phyloP scores from a whole-genome alignment of 1,140 invertebrate species.

The Cheumatopsyche charites region DNA sequence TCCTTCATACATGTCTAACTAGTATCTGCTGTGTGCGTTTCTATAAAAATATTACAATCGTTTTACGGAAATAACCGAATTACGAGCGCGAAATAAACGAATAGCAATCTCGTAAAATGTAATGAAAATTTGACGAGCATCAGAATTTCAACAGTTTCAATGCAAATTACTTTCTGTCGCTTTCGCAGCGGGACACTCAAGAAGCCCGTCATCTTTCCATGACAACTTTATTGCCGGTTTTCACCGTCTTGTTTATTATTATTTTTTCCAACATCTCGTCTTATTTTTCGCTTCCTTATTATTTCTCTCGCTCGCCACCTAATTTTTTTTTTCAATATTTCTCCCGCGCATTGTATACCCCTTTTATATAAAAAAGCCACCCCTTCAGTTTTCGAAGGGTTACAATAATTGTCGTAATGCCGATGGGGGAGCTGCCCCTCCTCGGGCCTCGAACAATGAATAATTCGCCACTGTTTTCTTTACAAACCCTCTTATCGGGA shows the following conservation, averaged over 20 bases:
- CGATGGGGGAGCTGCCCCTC: slow-evolving; percentile 9
- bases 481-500: background rate
- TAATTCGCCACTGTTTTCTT: slow-evolving; percentile 32
- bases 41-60: background rate
- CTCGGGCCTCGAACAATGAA: slow-evolving; percentile 32
- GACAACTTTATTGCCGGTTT: slow-evolving; percentile 49
- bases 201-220: slow-evolving; percentile 43
- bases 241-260: slow-evolving; percentile 27
- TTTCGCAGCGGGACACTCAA: slow-evolving; percentile 33
- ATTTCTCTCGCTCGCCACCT: slow-evolving; percentile 5
- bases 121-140: slow-evolving; percentile 15
- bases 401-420: slow-evolving; percentile 15
- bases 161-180: slow-evolving; percentile 32
- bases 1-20: background rate
- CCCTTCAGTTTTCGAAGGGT: slow-evolving; percentile 17
- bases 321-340: background rate
- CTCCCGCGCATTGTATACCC: background rate
- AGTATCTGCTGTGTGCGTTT: background rate
- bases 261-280: background rate
- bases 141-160: slow-evolving; percentile 11
- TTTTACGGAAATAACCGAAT: background rate
- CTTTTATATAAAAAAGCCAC: slow-evolving; percentile 7
- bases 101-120: background rate
- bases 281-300: background rate
- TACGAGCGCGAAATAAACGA: too few relatives aligned